A percentile compares a stretch with the other conserved stretches of the same genome.
These are phyloP conservation scores for Atta colombica DNA, from an alignment of 1,140 invertebrate genomes.

Conservation along the genomic window DNA sequence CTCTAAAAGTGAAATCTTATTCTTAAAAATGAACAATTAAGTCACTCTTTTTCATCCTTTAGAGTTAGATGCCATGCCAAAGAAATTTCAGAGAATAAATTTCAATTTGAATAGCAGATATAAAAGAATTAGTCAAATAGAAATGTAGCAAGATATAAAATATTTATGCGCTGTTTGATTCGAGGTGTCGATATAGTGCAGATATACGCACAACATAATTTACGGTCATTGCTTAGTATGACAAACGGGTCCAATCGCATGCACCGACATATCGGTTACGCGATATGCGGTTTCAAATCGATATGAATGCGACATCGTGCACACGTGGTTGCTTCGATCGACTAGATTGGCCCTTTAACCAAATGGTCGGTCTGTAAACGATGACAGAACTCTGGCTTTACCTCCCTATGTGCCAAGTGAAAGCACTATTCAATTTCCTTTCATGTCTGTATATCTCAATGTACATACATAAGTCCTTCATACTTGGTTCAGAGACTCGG, in stretches of 20 bases:
- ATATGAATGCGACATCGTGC: constrained; percentile 49
- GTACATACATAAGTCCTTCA: constrained; percentile 51
- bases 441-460: constrained; percentile 32
- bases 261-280: constrained; percentile 20
- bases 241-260: constrained; percentile 29
- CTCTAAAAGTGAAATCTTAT: no score
- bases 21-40: no score
- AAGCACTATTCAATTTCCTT: constrained; percentile 73
- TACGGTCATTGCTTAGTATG: neutral
- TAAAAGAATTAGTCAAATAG: neutral
- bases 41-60: no score
- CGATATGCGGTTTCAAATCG: constrained; percentile 40
- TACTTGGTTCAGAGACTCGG: constrained; percentile 34
- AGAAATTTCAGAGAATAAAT: neutral
- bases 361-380: constrained; percentile 56
- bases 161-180: neutral
- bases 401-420: constrained; percentile 45
- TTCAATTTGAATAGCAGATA: neutral
- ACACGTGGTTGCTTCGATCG: constrained; percentile 3
- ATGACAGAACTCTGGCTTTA: constrained; percentile 58
- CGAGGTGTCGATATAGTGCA: neutral
- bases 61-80: no score
- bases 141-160: neutral
- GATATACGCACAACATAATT: constrained; percentile 41
- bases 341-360: constrained; percentile 58